Base-by-base conservation (phyloP, 2,888 invertebrate genomes). In the Antitype chi region DNA sequence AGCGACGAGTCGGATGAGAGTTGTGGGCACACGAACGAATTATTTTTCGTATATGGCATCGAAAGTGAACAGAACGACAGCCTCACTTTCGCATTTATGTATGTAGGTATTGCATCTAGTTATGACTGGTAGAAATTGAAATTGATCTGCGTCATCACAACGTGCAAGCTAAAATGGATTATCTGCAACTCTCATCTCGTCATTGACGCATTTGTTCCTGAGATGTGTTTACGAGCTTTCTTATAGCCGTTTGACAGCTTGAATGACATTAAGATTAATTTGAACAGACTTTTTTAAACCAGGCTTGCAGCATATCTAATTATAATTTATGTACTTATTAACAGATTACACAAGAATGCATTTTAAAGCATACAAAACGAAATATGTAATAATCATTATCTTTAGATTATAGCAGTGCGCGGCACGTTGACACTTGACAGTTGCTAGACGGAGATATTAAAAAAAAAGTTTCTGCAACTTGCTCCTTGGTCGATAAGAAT, bases 301-400 rank as follows among this genome's bases (percentile, higher is more conserved):
- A 57, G 23, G n/a, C 23, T 8, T 9, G 23, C 17, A 8, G 38
- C 23, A 2, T 55, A 17, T 25, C 25, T 64, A 13, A 8, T 47
- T 57, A 68, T n/a, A 69, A 49, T 49, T 57, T 5, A 20, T 38
- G 6, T 49, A n/a, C n/a, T n/a, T n/a, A 52, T 47, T n/a, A 55
- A 57, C 9, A 43, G 28, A 71, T 79, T 23, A 32, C 43, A 32
- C 38, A 49, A 53, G 1, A 73, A 73, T 62, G 47, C 60, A 72
- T 28, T 71, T 47, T 32, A 71, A 25, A 32, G 43, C 13, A 57
- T 67, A 17, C n/a, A 62, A 76, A 49, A 77, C 49, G 20, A 59
- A 20, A n/a, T 25, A 38, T 38, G 38, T 38, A 57, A 9, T n/a
- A 43, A 15, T 57, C 3, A n/a, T 7, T 79, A 76, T 79, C 80